Evolutionary conservation across 2,113 vertebrate genomes (phyloP).

Genomic region (Sinocyclocheilus rhinocerous): DNA sequence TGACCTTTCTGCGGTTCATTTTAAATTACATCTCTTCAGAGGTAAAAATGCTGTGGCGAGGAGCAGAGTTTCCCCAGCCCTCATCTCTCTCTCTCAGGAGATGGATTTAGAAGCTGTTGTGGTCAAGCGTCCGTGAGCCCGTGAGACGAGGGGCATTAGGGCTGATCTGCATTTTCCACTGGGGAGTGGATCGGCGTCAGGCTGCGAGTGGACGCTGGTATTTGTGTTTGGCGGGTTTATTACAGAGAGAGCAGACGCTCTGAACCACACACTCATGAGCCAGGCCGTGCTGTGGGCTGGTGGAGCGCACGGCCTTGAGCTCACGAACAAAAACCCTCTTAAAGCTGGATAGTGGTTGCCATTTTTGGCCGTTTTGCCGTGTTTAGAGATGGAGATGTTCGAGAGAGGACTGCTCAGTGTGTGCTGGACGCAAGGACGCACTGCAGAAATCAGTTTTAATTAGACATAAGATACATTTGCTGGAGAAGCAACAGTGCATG

Average conservation of each 20-base stretch:
- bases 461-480: not conserved
- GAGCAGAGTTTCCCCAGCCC: slow-evolving; percentile 41
- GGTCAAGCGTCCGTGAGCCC: slow-evolving; percentile 45
- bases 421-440: no score
- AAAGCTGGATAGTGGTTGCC: not conserved
- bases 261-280: not conserved
- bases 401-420: not conserved
- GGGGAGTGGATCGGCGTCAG: slow-evolving; percentile 60
- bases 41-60: slow-evolving; percentile 74
- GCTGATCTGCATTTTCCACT: slow-evolving; percentile 74
- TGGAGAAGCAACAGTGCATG: not conserved
- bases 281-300: not conserved
- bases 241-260: slow-evolving; percentile 39
- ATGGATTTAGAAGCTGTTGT: slow-evolving; percentile 74
- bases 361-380: not conserved
- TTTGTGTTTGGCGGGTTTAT: slow-evolving; percentile 57
- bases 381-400: not conserved
- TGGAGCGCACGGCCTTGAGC: not conserved
- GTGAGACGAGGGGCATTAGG: slow-evolving; percentile 43
- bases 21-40: slow-evolving; percentile 74
- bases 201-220: slow-evolving; percentile 62
- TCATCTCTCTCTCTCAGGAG: slow-evolving; percentile 51
- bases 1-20: slow-evolving; percentile 69
- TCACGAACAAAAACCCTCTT: not conserved
- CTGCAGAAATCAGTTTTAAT: not conserved